These are phyloP conservation scores for Branchellion lobata DNA, from an alignment of 2,888 invertebrate species.

Conservation along the genomic window DNA sequence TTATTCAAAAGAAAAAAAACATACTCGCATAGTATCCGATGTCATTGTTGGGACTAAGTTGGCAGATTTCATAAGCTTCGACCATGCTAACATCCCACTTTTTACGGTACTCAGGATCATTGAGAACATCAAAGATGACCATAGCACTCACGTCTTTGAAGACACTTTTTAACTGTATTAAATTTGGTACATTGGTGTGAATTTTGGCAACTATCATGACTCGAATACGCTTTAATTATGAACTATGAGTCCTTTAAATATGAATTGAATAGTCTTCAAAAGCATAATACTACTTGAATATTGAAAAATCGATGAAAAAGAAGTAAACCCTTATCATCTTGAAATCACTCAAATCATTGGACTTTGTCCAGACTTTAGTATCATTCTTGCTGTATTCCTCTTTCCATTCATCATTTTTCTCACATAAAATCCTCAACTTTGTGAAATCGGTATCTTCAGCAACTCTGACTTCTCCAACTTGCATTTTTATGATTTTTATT, in stretches of 20 bases:
- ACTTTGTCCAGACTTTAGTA: constrained; percentile 69
- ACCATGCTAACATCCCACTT: constrained; percentile 90
- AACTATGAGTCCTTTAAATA: neutral
- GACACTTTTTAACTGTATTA: constrained; percentile 66
- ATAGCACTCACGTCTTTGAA: constrained; percentile 75
- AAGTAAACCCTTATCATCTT: constrained; percentile 71
- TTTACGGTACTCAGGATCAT: constrained; percentile 83
- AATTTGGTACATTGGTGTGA: neutral
- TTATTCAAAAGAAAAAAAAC: constrained; percentile 47
- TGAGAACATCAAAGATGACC: constrained; percentile 81
- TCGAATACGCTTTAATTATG: neutral
- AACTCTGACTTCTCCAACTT: constrained; percentile 74
- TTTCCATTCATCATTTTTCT: constrained; percentile 77
- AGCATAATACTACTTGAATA: too few relatives aligned
- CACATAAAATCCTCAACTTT: constrained; percentile 74
- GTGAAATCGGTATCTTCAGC: constrained; percentile 86
- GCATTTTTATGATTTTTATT: constrained; percentile 51
- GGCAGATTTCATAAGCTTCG: constrained; percentile 81
- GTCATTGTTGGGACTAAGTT: constrained; percentile 88
- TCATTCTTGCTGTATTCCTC: constrained; percentile 76
- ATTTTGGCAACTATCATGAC: neutral
- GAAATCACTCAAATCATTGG: constrained; percentile 67
- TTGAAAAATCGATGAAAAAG: too few relatives aligned
- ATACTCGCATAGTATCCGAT: constrained; percentile 86
- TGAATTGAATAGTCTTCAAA: neutral